phyloP scores from a whole-genome alignment of 1,140 invertebrate genomes.

The Melanaphis sacchari region DNA sequence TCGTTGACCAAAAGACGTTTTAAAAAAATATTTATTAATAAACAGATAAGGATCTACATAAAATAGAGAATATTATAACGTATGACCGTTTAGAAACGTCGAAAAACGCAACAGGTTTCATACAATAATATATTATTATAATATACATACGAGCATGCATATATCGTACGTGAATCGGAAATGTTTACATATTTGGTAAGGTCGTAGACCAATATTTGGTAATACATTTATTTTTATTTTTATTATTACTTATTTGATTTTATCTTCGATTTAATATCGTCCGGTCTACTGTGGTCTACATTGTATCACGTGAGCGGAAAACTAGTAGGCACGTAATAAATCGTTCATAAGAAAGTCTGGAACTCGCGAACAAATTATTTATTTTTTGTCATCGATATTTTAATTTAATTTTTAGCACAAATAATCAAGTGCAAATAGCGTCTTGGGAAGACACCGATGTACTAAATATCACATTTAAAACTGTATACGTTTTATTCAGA shows the following conservation, averaged over 20 bases:
- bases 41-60: background rate
- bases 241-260: background rate
- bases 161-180: background rate
- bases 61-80: background rate
- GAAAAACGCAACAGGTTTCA: background rate
- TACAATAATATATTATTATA: background rate
- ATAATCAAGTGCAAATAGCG: conserved; percentile 1
- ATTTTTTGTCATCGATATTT: background rate
- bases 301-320: background rate
- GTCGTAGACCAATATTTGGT: background rate
- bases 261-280: background rate
- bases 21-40: background rate
- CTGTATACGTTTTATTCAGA: conserved; percentile 25
- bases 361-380: background rate
- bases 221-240: background rate
- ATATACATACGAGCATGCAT: background rate
- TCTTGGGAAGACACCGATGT: conserved; percentile 45
- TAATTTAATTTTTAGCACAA: background rate
- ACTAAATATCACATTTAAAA: conserved; percentile 51
- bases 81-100: background rate
- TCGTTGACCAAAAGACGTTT: background rate
- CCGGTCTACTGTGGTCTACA: background rate
- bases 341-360: background rate
- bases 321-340: background rate
- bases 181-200: background rate